phyloP scores from a whole-genome alignment of 2,888 invertebrate species.

The Achlya flavicornis region DNA sequence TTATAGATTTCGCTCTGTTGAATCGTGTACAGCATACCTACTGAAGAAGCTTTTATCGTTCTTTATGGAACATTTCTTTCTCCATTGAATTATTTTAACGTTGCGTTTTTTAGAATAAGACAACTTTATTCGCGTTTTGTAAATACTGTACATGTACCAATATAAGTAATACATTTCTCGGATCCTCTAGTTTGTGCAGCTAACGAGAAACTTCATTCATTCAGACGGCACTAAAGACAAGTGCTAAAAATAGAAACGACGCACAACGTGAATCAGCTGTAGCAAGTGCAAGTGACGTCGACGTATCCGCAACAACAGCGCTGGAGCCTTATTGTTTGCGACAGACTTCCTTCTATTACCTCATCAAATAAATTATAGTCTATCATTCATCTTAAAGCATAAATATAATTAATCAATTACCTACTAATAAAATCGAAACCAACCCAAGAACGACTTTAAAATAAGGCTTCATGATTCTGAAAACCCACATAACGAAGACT shows the following conservation, averaged over 20 bases:
- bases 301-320: slow-evolving; percentile 7
- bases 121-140: not conserved
- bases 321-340: too few species aligned
- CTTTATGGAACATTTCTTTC: not conserved
- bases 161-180: too few species aligned
- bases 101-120: not conserved
- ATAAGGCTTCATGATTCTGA: too few species aligned
- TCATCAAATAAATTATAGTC: too few species aligned
- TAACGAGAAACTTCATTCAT: slow-evolving; percentile 41
- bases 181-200: slow-evolving; percentile 14
- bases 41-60: slow-evolving; percentile 13
- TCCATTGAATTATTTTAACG: too few species aligned
- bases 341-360: not conserved
- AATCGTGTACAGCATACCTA: slow-evolving; percentile 24
- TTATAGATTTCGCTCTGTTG: slow-evolving; percentile 22
- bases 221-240: slow-evolving; percentile 53
- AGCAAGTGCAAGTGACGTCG: slow-evolving; percentile 53
- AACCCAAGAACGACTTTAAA: too few species aligned
- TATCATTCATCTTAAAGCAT: too few species aligned
- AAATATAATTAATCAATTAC: too few species aligned
- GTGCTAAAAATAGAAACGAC: slow-evolving; percentile 65
- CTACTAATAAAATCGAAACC: too few species aligned
- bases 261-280: slow-evolving; percentile 67
- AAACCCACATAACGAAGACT: too few species aligned
- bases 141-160: too few species aligned